A percentile compares a stretch with the other conserved stretches of the same genome.
These are phyloP conservation scores for Chaetophractus vellerosus DNA, from an alignment of 2,797 vertebrate species.

Conservation along the genomic window DNA sequence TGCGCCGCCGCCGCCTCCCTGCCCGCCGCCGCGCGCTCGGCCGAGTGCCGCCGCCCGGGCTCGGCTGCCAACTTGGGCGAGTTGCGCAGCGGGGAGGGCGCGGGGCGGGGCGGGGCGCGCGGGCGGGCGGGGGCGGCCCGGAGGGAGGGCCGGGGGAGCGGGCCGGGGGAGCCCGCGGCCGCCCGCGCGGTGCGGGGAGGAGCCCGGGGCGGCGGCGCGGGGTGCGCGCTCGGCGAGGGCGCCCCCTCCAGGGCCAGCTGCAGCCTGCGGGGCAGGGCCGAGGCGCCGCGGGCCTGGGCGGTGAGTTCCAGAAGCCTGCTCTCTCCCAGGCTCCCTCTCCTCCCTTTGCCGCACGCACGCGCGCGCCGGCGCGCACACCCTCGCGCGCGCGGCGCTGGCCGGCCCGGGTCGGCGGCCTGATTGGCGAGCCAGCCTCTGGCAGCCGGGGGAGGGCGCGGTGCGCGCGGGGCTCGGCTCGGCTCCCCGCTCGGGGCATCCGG, in stretches of 20 bases:
- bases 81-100: slow-evolving; percentile 77
- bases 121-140: slow-evolving; percentile 53
- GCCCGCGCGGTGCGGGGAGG: slow-evolving; percentile 64
- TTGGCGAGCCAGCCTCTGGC: background rate
- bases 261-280: slow-evolving; percentile 17
- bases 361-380: slow-evolving; percentile 32
- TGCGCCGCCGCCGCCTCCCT: background rate
- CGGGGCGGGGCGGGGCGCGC: slow-evolving; percentile 65
- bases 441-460: background rate
- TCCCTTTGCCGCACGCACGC: background rate
- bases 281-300: slow-evolving; percentile 36
- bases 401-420: slow-evolving; percentile 44
- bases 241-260: slow-evolving; percentile 79
- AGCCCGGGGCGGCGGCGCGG: slow-evolving; percentile 59
- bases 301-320: slow-evolving; percentile 67
- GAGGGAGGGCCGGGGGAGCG: no score
- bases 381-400: background rate
- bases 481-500: background rate
- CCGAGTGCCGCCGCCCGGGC: slow-evolving; percentile 64
- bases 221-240: slow-evolving; percentile 72
- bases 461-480: background rate
- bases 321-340: slow-evolving; percentile 49
- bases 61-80: slow-evolving; percentile 81
- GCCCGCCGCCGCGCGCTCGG: slow-evolving; percentile 43
- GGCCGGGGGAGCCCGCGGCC: slow-evolving; percentile 42